Percentiles rank a stretch among this genome's conserved stretches.
Conservation (phyloP, 2,113 vertebrate species). For the Xiphophorus couchianus region DNA sequence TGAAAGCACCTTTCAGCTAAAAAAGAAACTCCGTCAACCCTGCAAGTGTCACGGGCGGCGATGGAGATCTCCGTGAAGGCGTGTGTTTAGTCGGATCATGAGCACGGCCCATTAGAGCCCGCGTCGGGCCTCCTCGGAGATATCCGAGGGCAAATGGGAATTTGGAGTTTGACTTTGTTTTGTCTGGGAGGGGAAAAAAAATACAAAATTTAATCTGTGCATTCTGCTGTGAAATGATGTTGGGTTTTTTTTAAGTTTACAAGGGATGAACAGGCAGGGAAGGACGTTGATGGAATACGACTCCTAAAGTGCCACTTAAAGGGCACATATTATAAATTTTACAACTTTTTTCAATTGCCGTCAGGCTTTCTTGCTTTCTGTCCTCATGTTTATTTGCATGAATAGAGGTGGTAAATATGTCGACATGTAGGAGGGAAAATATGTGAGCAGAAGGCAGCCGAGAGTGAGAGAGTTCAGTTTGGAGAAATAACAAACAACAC, state of each 20-base stretch:
- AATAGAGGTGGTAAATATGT: not conserved
- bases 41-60: slow-evolving; percentile 32
- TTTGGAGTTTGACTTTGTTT: slow-evolving; percentile 48
- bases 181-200: not conserved
- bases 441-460: not conserved
- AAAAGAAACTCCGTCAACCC: slow-evolving; percentile 40
- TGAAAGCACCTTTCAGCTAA: slow-evolving; percentile 61
- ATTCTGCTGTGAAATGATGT: slow-evolving; percentile 58
- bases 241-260: slow-evolving; percentile 24
- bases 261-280: slow-evolving; percentile 24
- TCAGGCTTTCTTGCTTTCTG: not conserved
- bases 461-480: not conserved
- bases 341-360: not conserved
- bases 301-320: not conserved
- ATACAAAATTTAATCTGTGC: slow-evolving; percentile 41
- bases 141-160: slow-evolving; percentile 13
- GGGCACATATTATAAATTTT: not conserved
- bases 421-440: not conserved
- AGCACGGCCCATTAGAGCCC: slow-evolving; percentile 52
- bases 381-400: not conserved
- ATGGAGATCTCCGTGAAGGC: slow-evolving; percentile 39
- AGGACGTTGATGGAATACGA: slow-evolving; percentile 2
- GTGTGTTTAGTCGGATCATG: slow-evolving; percentile 48
- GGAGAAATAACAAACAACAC: too few species aligned
- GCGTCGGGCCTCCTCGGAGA: slow-evolving; percentile 24